Evolutionary conservation across 1,140 invertebrate species (phyloP), one percentile per base, ranked within the genome.

Genomic region (Gonioctena quinquepunctata): DNA sequence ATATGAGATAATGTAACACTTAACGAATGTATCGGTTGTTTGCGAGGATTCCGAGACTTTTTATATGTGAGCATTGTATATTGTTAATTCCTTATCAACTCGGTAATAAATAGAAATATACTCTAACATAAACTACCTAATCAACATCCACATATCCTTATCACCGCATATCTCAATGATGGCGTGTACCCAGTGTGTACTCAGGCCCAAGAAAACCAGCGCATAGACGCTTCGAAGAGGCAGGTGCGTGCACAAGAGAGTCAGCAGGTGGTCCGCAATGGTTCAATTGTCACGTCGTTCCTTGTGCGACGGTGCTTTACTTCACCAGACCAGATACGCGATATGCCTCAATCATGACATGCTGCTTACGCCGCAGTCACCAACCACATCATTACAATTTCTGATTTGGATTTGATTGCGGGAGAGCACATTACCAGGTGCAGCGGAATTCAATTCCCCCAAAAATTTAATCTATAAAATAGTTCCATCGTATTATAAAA

Each of bases 251-350:
- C 54, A 13, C 54, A n/a, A 18, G 22, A 19, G 21, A 60, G 33
- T 42, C 2, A 42, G 33, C 68, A 69, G 68, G 68, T 69, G 68
- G 60, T 69, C 50, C 27, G 68, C 62, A 69, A 69, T 69, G 68
- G 60, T 69, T 64, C 59, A 64, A 69, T 69, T 65, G 60, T 64
- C 62, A 69, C 50, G 25, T 21, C 54, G 22, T 69, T 68, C 54
- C 59, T 68, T 68, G 57, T 50, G 60, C 66, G 60, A 42, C 66
- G 68, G 68, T 69, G 68, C 22, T 50, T 63, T 69, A 69, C 60
- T 62, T n/a, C n/a, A n/a, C n/a, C n/a, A n/a, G n/a, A n/a, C n/a
- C 33, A 42, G 13, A 42, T 42, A 42, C 13, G 16, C 33, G n/a
- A n/a, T 42, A 13, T n/a, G 33, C 13, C 11, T 42, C 33, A 42